These are phyloP conservation scores for Helicoverpa zea DNA, from an alignment of 1,140 invertebrate genomes.

Conservation along the genomic window DNA sequence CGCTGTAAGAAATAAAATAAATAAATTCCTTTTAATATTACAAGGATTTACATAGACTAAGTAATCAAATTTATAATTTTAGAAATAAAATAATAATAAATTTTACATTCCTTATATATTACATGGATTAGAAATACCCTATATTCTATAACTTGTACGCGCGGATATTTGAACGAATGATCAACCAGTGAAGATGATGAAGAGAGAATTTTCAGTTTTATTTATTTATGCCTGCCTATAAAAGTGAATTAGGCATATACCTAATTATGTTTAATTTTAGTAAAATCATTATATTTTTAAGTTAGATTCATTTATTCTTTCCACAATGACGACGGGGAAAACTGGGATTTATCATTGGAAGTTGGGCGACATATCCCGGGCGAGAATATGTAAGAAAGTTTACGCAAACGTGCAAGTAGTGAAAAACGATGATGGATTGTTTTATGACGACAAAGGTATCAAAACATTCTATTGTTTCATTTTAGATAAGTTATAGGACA, in stretches of 20 bases:
- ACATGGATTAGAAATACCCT: too few relatives aligned
- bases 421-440: conserved; percentile 77
- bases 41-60: neutral
- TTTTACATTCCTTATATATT: neutral
- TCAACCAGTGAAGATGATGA: too few relatives aligned
- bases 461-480: conserved; percentile 21
- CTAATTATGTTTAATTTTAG: too few relatives aligned
- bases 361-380: conserved; percentile 76
- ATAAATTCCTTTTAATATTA: neutral
- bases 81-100: neutral
- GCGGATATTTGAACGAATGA: conserved; percentile 28
- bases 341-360: conserved; percentile 74
- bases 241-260: too few relatives aligned
- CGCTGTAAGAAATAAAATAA: neutral
- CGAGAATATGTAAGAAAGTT: conserved; percentile 72
- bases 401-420: conserved; percentile 78
- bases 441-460: conserved; percentile 78
- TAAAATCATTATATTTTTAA: too few relatives aligned
- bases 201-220: neutral
- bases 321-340: conserved; percentile 37
- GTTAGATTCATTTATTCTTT: neutral
- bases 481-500: neutral
- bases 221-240: neutral
- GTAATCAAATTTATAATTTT: neutral
- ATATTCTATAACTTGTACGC: neutral